phyloP scores from a whole-genome alignment of 1,140 invertebrate genomes.

The Diprion similis region DNA sequence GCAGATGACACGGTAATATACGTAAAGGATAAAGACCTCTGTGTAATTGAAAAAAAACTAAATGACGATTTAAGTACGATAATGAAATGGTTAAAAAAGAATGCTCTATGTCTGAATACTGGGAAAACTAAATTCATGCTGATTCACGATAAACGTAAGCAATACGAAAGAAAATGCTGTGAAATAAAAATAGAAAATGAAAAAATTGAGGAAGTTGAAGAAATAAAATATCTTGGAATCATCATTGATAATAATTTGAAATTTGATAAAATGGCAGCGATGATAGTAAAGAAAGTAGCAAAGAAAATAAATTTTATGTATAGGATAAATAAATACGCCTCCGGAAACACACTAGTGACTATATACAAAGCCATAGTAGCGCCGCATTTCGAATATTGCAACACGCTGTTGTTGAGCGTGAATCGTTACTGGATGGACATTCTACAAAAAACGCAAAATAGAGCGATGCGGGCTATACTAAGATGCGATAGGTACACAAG shows the following conservation, averaged over 20 bases:
- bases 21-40: conserved; percentile 14
- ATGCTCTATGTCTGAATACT: conserved; percentile 20
- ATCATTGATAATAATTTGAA: not conserved
- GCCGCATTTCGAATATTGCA: conserved; percentile 27
- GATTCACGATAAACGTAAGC: not conserved
- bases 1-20: conserved; percentile 32
- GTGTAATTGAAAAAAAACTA: not conserved
- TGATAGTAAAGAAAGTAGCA: conserved; percentile 9
- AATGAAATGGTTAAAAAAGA: conserved; percentile 18
- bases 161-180: not conserved
- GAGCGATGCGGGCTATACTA: conserved; percentile 21
- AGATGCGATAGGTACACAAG: conserved; percentile 18
- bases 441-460: conserved; percentile 23
- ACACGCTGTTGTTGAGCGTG: conserved; percentile 21
- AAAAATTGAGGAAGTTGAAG: not conserved
- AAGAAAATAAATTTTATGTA: conserved; percentile 26
- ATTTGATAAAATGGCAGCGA: not conserved
- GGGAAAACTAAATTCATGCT: conserved; percentile 24
- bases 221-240: not conserved
- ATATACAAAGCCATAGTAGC: conserved; percentile 25
- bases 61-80: conserved; percentile 12
- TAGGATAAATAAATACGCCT: conserved; percentile 18
- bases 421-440: conserved; percentile 1
- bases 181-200: not conserved
- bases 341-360: not conserved